Percentiles rank a stretch among this genome's conserved stretches.
These are phyloP conservation scores for Malurus alboscapulatus DNA, from an alignment of 2,113 vertebrate genomes.

Conservation along the genomic window DNA sequence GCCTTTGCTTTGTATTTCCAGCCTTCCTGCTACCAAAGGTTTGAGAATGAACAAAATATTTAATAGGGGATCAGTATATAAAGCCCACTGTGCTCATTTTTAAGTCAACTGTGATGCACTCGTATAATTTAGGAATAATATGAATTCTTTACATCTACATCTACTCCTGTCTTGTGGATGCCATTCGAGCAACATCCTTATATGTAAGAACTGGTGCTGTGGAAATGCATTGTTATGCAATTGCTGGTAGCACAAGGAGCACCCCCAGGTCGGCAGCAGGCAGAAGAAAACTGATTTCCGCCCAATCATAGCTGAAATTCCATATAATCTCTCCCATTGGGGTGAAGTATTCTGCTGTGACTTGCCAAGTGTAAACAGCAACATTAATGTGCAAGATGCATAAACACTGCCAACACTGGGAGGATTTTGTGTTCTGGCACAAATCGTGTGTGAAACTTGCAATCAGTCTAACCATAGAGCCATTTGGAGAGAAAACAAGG, in stretches of 20 bases:
- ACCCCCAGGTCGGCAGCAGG: background rate
- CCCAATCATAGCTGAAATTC: background rate
- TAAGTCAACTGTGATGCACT: background rate
- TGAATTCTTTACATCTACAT: background rate
- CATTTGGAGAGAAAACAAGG: background rate
- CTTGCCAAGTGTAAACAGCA: background rate
- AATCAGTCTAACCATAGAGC: background rate
- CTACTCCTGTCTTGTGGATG: background rate
- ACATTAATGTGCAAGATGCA: background rate
- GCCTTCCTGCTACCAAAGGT: background rate
- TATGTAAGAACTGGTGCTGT: background rate
- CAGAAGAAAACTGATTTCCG: background rate
- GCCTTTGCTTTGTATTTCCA: background rate
- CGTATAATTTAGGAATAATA: background rate
- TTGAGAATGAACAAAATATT: background rate
- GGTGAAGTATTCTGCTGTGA: background rate
- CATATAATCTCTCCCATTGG: background rate
- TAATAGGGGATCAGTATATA: background rate
- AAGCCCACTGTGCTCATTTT: background rate
- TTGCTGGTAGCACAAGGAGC: background rate
- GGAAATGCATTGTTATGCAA: background rate
- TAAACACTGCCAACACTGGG: background rate
- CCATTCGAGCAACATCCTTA: background rate
- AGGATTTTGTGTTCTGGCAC: background rate
- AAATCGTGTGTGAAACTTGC: background rate